Percentiles rank a stretch among this genome's conserved stretches.
phyloP scores from a whole-genome alignment of 2,797 vertebrate genomes.

The Gorsachius magnificus region DNA sequence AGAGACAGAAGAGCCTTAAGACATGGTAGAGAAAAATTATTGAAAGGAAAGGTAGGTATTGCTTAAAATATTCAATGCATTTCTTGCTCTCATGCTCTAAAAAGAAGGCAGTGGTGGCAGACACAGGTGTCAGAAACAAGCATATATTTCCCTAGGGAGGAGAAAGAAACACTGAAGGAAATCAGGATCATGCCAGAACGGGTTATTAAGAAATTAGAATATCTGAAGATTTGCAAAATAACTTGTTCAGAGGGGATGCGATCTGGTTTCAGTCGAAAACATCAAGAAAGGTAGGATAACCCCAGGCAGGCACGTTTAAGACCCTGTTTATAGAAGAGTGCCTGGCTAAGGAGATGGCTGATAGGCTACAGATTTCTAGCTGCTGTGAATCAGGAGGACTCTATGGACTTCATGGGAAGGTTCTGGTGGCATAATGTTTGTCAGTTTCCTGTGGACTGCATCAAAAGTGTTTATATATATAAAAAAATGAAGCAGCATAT shows the following conservation, averaged over 20 bases:
- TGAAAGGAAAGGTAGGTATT: conserved; percentile 25
- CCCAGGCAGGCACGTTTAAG: neutral
- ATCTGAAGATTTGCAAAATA: conserved; percentile 47
- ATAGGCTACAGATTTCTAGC: neutral
- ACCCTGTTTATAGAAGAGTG: neutral
- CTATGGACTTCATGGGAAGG: neutral
- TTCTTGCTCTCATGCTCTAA: conserved; percentile 14
- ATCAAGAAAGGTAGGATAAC: neutral
- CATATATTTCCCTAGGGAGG: conserved; percentile 47
- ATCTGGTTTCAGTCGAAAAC: neutral
- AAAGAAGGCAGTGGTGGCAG: conserved; percentile 6
- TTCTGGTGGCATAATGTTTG: neutral
- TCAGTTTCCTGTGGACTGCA: neutral
- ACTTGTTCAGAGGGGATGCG: neutral
- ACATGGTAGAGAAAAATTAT: conserved; percentile 50
- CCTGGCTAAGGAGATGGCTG: neutral
- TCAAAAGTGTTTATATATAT: neutral
- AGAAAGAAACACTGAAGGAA: conserved; percentile 37
- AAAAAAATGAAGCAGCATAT: neutral
- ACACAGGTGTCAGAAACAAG: conserved; percentile 51
- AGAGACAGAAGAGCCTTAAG: conserved; percentile 45
- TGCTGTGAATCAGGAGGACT: neutral
- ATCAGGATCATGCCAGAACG: neutral
- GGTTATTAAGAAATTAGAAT: conserved; percentile 59
- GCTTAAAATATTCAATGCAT: conserved; percentile 54